phyloP scores from a whole-genome alignment of 2,797 vertebrate species.

The Anniella stebbinsi region DNA sequence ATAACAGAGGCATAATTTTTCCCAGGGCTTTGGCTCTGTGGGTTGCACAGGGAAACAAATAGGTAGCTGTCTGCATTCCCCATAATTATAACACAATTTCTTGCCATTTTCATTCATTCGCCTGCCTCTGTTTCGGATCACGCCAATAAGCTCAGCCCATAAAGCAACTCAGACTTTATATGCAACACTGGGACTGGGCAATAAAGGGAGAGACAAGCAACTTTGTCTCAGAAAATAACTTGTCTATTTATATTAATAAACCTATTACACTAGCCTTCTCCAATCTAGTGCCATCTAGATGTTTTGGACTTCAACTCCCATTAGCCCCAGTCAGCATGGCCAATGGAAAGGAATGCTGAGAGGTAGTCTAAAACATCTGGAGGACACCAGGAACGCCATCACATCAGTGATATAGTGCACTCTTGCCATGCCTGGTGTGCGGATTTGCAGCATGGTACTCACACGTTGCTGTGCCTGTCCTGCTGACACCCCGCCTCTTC shows the following conservation, averaged over 20 bases:
- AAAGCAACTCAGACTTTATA: background rate
- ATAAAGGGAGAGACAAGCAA: background rate
- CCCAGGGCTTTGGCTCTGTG: background rate
- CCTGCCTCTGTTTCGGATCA: background rate
- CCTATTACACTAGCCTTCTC: no score
- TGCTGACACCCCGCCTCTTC: no score
- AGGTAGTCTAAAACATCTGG: no score
- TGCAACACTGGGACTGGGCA: background rate
- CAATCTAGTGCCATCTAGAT: no score
- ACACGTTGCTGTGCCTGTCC: no score
- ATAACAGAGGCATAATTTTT: background rate
- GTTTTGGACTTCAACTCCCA: no score
- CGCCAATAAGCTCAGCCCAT: background rate
- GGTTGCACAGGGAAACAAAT: background rate
- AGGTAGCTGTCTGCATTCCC: background rate
- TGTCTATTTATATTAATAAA: background rate
- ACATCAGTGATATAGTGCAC: no score
- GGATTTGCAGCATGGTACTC: no score
- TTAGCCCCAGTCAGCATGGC: no score
- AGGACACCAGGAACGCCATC: no score
- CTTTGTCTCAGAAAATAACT: background rate
- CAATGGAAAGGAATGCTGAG: no score
- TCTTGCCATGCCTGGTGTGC: no score
- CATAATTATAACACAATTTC: background rate
- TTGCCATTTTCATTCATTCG: background rate